A percentile compares a stretch with the other conserved stretches of the same genome.
Conservation (phyloP, 2,888 invertebrate genomes). For the Esperia sulphurella region DNA sequence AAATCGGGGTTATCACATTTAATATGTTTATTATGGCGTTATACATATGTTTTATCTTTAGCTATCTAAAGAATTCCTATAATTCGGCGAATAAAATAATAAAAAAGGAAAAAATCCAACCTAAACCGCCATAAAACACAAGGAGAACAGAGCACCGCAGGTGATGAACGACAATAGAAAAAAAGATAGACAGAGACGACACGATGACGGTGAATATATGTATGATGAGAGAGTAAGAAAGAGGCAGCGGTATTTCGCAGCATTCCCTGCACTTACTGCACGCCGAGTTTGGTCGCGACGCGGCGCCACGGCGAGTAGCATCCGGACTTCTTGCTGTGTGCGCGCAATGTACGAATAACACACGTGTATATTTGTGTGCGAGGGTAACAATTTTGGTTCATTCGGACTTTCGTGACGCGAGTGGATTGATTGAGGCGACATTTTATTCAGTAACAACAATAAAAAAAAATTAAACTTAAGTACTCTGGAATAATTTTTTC, state of each 20-base stretch:
- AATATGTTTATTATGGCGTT: no score
- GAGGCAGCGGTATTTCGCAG: conserved; percentile 47
- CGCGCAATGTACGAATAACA: conserved; percentile 47
- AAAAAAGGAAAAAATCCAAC: conserved; percentile 14
- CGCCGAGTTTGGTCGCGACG: conserved; percentile 96
- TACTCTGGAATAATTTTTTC: no score
- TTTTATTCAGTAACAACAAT: neutral
- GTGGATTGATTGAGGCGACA: conserved; percentile 37
- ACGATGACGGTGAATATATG: conserved; percentile 50
- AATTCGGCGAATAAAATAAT: neutral
- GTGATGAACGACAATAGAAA: conserved; percentile 21
- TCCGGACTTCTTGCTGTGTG: conserved; percentile 83
- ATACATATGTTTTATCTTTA: no score
- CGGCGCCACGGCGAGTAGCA: conserved; percentile 96
- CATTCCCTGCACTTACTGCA: conserved; percentile 89
- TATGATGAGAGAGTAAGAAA: conserved; percentile 54
- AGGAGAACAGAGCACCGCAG: conserved; percentile 29
- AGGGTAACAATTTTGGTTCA: conserved; percentile 13
- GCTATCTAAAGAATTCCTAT: no score
- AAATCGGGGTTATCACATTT: no score
- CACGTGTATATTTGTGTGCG: conserved; percentile 69
- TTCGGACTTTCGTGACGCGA: conserved; percentile 21
- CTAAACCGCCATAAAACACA: conserved; percentile 24
- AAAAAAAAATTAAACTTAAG: no score
- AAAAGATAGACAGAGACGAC: conserved; percentile 38